Evolutionary conservation across 2,113 vertebrate genomes (phyloP).

Genomic region (Anarhynchus alexandrinus): DNA sequence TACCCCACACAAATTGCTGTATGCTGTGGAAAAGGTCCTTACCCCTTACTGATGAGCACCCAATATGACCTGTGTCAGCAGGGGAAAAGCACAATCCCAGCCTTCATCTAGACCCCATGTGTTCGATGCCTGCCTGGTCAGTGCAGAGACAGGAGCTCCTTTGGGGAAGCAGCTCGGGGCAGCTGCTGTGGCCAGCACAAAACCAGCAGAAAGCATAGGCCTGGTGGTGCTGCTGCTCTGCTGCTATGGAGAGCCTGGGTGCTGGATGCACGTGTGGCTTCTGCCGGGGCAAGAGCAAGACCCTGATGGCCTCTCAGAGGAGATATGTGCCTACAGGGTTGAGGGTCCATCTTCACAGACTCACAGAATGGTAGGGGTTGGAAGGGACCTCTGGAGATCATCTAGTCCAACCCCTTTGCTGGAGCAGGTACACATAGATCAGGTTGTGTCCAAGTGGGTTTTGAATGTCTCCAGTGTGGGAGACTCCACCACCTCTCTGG

Average conservation of each 20-base stretch:
- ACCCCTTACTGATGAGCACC: not conserved
- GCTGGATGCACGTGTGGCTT: not conserved
- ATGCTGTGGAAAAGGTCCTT: not conserved
- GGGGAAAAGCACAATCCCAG: not conserved
- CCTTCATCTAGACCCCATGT: rapidly evolving
- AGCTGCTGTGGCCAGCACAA: not conserved
- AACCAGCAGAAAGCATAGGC: not conserved
- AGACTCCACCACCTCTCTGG: no score
- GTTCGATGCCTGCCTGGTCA: rapidly evolving
- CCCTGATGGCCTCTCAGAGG: not conserved
- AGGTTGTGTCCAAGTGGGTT: no score
- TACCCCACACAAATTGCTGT: rapidly evolving
- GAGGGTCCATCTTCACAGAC: not conserved
- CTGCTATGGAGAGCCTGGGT: not conserved
- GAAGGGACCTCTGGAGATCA: no score
- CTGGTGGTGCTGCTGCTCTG: not conserved
- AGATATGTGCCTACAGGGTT: not conserved
- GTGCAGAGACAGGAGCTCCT: not conserved
- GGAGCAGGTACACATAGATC: no score
- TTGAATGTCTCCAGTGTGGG: no score
- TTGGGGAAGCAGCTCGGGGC: not conserved
- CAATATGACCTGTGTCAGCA: not conserved
- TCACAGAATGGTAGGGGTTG: no score
- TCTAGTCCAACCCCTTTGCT: no score
- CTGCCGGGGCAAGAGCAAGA: not conserved